phyloP scores from a whole-genome alignment of 2,113 vertebrate species.

The Erpornis zantholeuca region DNA sequence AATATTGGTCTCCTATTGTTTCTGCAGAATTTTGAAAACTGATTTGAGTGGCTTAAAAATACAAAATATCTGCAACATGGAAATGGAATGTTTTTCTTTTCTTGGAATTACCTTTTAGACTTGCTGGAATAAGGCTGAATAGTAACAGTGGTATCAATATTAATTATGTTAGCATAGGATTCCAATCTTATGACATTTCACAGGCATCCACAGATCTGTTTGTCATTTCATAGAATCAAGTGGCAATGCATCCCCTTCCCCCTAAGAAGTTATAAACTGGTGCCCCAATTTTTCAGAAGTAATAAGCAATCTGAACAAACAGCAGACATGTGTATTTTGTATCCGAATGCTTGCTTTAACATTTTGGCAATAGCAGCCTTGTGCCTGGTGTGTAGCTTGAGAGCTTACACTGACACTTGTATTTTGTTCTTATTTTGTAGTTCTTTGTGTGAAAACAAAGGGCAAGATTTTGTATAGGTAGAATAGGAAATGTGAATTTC shows the following conservation, averaged over 20 bases:
- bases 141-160: not conserved
- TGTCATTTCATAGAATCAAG: not conserved
- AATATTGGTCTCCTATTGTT: not conserved
- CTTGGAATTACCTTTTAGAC: not conserved
- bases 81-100: not conserved
- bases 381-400: not conserved
- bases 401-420: not conserved
- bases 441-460: not conserved
- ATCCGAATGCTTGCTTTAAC: not conserved
- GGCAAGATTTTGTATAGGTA: not conserved
- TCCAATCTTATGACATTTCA: not conserved
- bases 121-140: not conserved
- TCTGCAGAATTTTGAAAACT: not conserved
- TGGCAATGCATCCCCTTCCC: not conserved
- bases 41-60: not conserved
- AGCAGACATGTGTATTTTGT: not conserved
- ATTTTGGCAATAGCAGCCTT: not conserved
- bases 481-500: not conserved
- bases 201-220: not conserved
- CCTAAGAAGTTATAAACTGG: not conserved
- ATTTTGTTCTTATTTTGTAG: not conserved
- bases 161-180: not conserved
- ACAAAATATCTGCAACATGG: not conserved
- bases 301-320: not conserved
- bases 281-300: not conserved